A percentile compares a stretch with the other conserved stretches of the same genome.
phyloP scores from a whole-genome alignment of 2,888 invertebrate genomes.

The Rosalia funebris region DNA sequence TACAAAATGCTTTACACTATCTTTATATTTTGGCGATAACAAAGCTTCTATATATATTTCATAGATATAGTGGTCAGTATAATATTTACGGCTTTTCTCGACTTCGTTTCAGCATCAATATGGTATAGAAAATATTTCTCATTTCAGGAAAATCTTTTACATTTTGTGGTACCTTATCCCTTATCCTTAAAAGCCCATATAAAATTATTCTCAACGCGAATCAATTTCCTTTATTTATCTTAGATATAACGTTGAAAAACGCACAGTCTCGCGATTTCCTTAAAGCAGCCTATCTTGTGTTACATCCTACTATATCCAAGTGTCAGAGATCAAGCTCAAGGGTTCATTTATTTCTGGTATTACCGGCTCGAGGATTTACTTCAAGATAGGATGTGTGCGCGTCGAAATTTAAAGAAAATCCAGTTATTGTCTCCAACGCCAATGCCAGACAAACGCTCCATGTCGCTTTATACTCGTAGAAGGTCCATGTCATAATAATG shows the following conservation, averaged over 20 bases:
- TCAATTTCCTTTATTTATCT: slow-evolving; percentile 40
- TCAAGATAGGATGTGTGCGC: slow-evolving; percentile 3
- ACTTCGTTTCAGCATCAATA: no score
- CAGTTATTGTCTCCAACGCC: slow-evolving; percentile 18
- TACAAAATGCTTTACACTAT: no score
- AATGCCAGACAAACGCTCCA: no score
- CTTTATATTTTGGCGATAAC: no score
- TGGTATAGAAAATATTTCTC: slow-evolving; percentile 18
- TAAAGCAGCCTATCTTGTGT: slow-evolving; percentile 27
- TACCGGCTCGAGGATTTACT: slow-evolving; percentile 12
- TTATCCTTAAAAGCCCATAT: slow-evolving; percentile 31
- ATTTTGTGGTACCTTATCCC: slow-evolving; percentile 5
- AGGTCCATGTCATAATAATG: no score
- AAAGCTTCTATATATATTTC: no score
- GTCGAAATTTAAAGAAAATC: not conserved
- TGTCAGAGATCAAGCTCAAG: slow-evolving; percentile 16
- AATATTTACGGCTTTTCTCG: no score
- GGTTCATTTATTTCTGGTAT: slow-evolving; percentile 25
- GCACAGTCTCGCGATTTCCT: slow-evolving; percentile 30
- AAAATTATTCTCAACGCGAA: slow-evolving; percentile 33
- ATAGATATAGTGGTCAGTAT: no score
- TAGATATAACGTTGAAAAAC: slow-evolving; percentile 29
- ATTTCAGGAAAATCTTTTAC: slow-evolving; percentile 13
- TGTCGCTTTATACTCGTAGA: no score
- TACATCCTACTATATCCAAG: slow-evolving; percentile 26